phyloP scores from a whole-genome alignment of 2,888 invertebrate genomes.

The Trissolcus brochymenae region DNA sequence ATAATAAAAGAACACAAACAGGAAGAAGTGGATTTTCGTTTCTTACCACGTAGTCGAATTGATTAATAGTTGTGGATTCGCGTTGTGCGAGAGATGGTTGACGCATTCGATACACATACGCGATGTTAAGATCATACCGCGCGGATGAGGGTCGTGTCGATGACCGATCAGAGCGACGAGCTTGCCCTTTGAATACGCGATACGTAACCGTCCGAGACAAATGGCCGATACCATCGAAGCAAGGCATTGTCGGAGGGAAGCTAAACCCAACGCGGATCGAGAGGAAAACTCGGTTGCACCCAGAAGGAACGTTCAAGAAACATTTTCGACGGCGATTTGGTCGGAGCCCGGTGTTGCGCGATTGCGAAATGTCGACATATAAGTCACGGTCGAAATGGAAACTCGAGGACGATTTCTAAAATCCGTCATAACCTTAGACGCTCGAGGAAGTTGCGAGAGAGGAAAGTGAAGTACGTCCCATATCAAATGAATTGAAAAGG shows the following conservation, averaged over 20 bases:
- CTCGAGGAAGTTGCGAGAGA: slow-evolving; percentile 60
- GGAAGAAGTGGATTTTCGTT: slow-evolving; percentile 49
- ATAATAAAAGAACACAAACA: slow-evolving; percentile 23
- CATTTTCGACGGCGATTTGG: no score
- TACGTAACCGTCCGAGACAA: slow-evolving; percentile 72
- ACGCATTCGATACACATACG: slow-evolving; percentile 56
- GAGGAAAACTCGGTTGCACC: background rate
- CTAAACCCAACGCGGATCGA: slow-evolving; percentile 9
- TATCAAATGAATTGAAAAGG: slow-evolving; percentile 21
- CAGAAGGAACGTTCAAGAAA: background rate
- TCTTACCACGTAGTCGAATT: slow-evolving; percentile 56
- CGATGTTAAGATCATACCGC: slow-evolving; percentile 46
- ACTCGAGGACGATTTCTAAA: slow-evolving; percentile 15
- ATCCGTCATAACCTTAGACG: slow-evolving; percentile 17
- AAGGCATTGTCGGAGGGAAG: slow-evolving; percentile 64
- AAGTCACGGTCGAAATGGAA: slow-evolving; percentile 23
- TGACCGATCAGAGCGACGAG: slow-evolving; percentile 73
- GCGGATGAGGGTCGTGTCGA: slow-evolving; percentile 71
- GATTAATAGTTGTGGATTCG: slow-evolving; percentile 59
- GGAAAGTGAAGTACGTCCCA: slow-evolving; percentile 60
- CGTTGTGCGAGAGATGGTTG: slow-evolving; percentile 57
- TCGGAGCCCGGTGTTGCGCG: no score
- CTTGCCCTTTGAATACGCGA: slow-evolving; percentile 73
- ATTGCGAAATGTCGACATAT: background rate
- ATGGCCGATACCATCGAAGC: slow-evolving; percentile 67